Base-by-base conservation (phyloP, 2,888 invertebrate genomes). In the Apotomis betuletana region DNA sequence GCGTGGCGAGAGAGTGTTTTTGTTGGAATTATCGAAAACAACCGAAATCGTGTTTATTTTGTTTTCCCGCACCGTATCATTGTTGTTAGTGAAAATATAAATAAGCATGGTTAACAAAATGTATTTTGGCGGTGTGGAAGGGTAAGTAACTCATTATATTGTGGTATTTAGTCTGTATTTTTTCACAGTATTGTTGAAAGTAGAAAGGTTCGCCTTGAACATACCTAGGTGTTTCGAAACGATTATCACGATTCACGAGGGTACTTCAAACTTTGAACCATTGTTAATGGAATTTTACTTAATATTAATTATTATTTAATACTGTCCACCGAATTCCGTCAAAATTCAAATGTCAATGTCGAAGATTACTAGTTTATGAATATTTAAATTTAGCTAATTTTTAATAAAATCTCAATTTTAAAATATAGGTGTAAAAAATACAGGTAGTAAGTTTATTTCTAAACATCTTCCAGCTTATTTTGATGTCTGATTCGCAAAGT, bases 111-210 rank as follows among this genome's bases (percentile, higher is more conserved):
- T 75, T 67, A 72, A 72, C 41, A 74, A 74, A 65, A 83, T 80
- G 88, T 90, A 85, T 83, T 92, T 91, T 74, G 92, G 91, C 60
- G 92, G 92, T 55, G 88, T 92, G 44, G 92, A 92, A 83, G 92
- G 92, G 92, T 92, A 75, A 86, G 91, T 85, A 52, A 54, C 46
- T 64, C 55, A 67, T 57, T 70, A 12, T 51, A 70, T 77, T 75
- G 54, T 69, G 13, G 70, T 57, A 75, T 75, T 74, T 69, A 51
- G 46, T 46, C 52, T 51, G 62, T 71, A 69, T 60, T 70, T 75
- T 74, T 74, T 68, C 77, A 74, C 78, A 73, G 73, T 69, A 67
- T 75, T 71, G 79, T 81, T 75, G 88, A 91, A 88, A 91, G 91
- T 90, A 84, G 88, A 90, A 91, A 89, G 88, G 86, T 76, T 87